These are phyloP conservation scores for Chelon labrosus DNA, from an alignment of 2,797 vertebrate species.

Conservation along the genomic window DNA sequence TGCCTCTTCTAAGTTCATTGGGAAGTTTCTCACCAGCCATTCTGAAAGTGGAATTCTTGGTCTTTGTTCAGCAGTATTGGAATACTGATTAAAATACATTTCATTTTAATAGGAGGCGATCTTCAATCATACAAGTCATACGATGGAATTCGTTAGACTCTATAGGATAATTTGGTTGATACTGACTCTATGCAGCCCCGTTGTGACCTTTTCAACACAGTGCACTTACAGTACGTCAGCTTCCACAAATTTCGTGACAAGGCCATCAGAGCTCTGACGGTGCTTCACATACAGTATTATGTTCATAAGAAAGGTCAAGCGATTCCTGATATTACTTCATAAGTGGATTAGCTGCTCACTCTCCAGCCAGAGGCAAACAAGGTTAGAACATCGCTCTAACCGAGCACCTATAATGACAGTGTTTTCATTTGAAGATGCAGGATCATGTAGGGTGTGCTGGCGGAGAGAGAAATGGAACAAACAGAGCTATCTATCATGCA, in stretches of 20 bases:
- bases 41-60: neutral
- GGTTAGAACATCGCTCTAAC: conserved; percentile 75
- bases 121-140: neutral
- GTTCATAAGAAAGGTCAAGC: conserved; percentile 68
- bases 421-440: conserved; percentile 65
- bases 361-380: conserved; percentile 58
- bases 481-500: conserved; percentile 56
- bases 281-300: conserved; percentile 56
- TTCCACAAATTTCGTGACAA: conserved; percentile 20
- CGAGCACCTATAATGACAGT: conserved; percentile 62
- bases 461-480: conserved; percentile 64
- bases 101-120: neutral
- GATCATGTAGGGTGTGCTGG: conserved; percentile 44
- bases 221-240: neutral
- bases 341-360: conserved; percentile 68
- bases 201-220: neutral
- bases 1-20: neutral
- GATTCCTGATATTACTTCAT: conserved; percentile 67
- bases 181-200: neutral
- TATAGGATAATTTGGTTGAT: too few species aligned
- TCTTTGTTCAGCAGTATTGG: neutral
- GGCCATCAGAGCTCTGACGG: conserved; percentile 58
- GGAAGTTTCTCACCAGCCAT: neutral
- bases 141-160: neutral
- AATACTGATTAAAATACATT: neutral